These are phyloP conservation scores for Aramus guarauna DNA, from an alignment of 2,113 vertebrate species.

Conservation along the genomic window DNA sequence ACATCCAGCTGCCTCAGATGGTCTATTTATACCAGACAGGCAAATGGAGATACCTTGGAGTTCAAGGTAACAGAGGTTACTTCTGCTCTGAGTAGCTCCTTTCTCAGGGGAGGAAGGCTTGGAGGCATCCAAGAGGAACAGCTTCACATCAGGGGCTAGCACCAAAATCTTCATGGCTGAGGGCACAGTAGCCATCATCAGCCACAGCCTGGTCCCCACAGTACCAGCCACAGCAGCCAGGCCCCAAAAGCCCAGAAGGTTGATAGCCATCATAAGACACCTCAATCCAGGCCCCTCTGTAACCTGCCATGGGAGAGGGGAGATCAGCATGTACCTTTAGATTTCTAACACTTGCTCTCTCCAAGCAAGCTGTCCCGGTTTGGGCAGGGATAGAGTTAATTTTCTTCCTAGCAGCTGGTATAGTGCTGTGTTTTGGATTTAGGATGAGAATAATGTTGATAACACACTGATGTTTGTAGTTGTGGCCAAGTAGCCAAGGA, in stretches of 20 bases:
- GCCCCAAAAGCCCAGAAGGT: neutral
- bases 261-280: neutral
- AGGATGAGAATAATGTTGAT: too few species aligned
- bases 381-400: too few species aligned
- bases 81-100: conserved; percentile 13
- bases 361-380: neutral
- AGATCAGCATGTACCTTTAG: neutral
- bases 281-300: neutral
- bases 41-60: neutral
- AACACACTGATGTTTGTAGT: too few species aligned
- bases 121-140: neutral
- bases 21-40: conserved; percentile 52
- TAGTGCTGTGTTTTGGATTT: too few species aligned
- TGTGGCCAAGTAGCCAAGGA: too few species aligned
- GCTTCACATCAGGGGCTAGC: neutral
- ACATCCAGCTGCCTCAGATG: neutral
- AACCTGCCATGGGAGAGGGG: neutral
- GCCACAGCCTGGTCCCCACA: neutral
- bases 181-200: neutral
- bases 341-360: neutral
- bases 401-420: too few species aligned
- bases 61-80: conserved; percentile 32
- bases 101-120: neutral
- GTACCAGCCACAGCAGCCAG: neutral
- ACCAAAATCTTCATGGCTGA: neutral